phyloP scores from a whole-genome alignment of 2,888 invertebrate genomes.

The Xiphydria camelus region DNA sequence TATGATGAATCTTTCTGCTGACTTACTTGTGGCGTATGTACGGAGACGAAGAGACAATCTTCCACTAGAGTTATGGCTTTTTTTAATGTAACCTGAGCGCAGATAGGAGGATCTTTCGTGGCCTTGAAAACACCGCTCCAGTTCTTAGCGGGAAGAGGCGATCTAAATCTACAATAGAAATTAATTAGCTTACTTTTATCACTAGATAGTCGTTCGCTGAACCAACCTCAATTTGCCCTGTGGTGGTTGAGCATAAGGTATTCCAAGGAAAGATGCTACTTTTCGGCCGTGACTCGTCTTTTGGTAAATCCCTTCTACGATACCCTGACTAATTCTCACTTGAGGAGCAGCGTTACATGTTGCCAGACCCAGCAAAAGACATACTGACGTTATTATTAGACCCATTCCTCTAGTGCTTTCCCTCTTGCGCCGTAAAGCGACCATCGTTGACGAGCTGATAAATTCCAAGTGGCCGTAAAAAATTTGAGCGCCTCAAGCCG shows the following conservation, averaged over 20 bases:
- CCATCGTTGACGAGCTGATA: too few species aligned
- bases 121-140: not conserved
- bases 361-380: too few species aligned
- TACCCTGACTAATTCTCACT: too few species aligned
- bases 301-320: not conserved
- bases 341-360: too few species aligned
- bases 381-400: too few species aligned
- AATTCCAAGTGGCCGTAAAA: too few species aligned
- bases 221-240: slow-evolving; percentile 25
- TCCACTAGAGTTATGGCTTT: slow-evolving; percentile 18
- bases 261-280: slow-evolving; percentile 22
- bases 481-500: too few species aligned
- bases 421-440: too few species aligned
- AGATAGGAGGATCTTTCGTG: slow-evolving; percentile 15
- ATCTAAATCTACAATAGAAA: not conserved
- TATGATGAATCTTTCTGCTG: too few species aligned
- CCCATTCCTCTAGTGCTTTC: too few species aligned
- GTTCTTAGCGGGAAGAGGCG: not conserved
- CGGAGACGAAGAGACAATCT: slow-evolving; percentile 26
- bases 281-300: slow-evolving; percentile 16
- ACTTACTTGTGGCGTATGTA: slow-evolving; percentile 26
- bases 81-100: slow-evolving; percentile 20
- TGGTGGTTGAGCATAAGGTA: slow-evolving; percentile 30
- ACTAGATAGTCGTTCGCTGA: too few species aligned
- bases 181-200: too few species aligned